Base-by-base conservation (phyloP, 2,113 vertebrate species). In the Paralichthys olivaceus region DNA sequence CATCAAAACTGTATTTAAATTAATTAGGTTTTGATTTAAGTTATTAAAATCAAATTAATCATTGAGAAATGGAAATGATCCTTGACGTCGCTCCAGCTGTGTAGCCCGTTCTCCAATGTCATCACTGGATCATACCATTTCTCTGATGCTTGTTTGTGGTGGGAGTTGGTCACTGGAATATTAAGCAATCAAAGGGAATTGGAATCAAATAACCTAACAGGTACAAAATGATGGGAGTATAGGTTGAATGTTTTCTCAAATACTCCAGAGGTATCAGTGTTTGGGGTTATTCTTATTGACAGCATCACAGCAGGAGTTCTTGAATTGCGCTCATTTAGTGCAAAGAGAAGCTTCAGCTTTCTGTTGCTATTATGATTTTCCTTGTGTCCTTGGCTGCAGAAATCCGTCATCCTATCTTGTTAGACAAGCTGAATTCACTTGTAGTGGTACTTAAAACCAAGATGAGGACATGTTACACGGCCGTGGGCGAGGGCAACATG, bases 1-100 rank as follows among this genome's bases (percentile, higher is more conserved):
- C 95, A 95, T 96, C 96, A 96, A 95, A 97, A 96, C 95, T 96
- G 95, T 95, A 95, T 96, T 96, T 96, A 96, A 96, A 97, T 96
- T 97, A 96, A 97, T 97, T 96, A 97, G 95, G 94, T 96, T 96
- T 96, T 96, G 95, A 97, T 96, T 97, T 96, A 96, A 96, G 95
- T 96, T 96, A 97, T 96, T 97, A 97, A 96, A 96, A 96, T 96
- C 95, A 96, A 96, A 97, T 97, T 95, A 97, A 97, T 97, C 96
- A 96, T 96, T 94, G 95, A 94, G 96, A 96, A 96, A 96, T 95
- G 95, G 95, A 96, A 98, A 97, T 97, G 96, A 96, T 96, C 95
- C 95, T 96, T 96, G 95, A 96, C 93, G 92, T 87, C 79, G 92
- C 93, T 95, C 95, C 95, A 96, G 96, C 96, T 96, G 96, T 89